Percentiles rank a stretch among this genome's conserved stretches.
Conservation (phyloP, 2,888 invertebrate genomes). For the Lottia gigantea region DNA sequence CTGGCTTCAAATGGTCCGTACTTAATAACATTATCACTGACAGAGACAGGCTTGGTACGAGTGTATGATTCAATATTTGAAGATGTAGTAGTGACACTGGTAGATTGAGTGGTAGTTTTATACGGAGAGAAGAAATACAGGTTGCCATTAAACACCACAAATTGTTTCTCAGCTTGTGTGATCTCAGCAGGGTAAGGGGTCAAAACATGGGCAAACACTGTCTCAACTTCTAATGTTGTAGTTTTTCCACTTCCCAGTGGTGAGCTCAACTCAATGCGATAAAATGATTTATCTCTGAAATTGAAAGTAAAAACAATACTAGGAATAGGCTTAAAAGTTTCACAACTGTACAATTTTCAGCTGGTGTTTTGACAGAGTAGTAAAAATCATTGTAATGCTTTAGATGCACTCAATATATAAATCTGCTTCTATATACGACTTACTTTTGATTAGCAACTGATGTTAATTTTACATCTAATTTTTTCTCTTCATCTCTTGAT, state of each 20-base stretch:
- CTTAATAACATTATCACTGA: slow-evolving; percentile 82
- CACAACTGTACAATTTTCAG: too few species aligned
- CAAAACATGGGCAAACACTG: slow-evolving; percentile 81
- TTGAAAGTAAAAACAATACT: background rate
- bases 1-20: slow-evolving; percentile 91
- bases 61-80: slow-evolving; percentile 76
- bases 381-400: too few species aligned
- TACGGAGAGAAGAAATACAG: slow-evolving; percentile 89
- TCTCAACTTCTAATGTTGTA: slow-evolving; percentile 63
- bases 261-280: slow-evolving; percentile 54
- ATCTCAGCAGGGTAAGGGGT: slow-evolving; percentile 89
- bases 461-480: slow-evolving; percentile 48
- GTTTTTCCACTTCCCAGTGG: slow-evolving; percentile 59
- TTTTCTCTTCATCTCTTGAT: slow-evolving; percentile 48
- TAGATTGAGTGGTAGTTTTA: slow-evolving; percentile 81
- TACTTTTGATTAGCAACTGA: slow-evolving; percentile 56
- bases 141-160: slow-evolving; percentile 87
- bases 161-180: slow-evolving; percentile 91
- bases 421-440: too few species aligned
- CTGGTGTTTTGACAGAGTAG: too few species aligned
- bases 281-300: slow-evolving; percentile 51
- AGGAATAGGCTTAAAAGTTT: too few species aligned
- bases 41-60: slow-evolving; percentile 69
- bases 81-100: slow-evolving; percentile 81
- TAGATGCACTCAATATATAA: too few species aligned